Percentiles rank a stretch among this genome's conserved stretches.
phyloP scores from a whole-genome alignment of 2,888 invertebrate species.

The Hyppa rectilinea region DNA sequence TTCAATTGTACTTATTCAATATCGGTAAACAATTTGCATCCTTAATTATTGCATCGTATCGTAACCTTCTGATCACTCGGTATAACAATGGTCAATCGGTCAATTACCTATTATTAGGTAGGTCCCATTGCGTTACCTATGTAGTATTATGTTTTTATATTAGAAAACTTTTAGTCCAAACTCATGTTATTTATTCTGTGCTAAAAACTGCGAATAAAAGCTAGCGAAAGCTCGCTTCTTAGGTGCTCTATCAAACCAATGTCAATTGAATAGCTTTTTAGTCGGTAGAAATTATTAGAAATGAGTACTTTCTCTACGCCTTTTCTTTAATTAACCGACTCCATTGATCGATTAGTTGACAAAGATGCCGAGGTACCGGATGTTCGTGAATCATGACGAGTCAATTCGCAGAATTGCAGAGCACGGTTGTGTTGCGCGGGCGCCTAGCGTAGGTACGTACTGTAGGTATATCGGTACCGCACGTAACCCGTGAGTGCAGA shows the following conservation, averaged over 20 bases:
- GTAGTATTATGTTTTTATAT: background rate
- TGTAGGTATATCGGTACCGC: constrained; percentile 43
- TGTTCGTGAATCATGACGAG: constrained; percentile 79
- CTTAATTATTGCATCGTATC: background rate
- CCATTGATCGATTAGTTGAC: constrained; percentile 70
- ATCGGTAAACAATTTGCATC: constrained; percentile 2
- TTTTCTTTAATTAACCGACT: constrained; percentile 55
- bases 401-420: constrained; percentile 77
- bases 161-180: background rate
- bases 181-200: constrained; percentile 2
- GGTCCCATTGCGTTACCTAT: background rate
- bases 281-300: constrained; percentile 19
- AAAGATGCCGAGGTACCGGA: constrained; percentile 78
- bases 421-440: constrained; percentile 64
- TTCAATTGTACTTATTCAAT: background rate
- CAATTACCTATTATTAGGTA: background rate
- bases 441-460: constrained; percentile 61
- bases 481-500: constrained; percentile 59
- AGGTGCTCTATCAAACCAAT: constrained; percentile 22
- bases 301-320: constrained; percentile 52
- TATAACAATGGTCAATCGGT: background rate
- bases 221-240: constrained; percentile 26
- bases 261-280: constrained; percentile 16
- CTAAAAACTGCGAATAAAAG: constrained; percentile 8
- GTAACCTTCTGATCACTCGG: background rate